Evolutionary conservation across 2,113 vertebrate genomes (phyloP).

Genomic region (Bagarius yarrelli): DNA sequence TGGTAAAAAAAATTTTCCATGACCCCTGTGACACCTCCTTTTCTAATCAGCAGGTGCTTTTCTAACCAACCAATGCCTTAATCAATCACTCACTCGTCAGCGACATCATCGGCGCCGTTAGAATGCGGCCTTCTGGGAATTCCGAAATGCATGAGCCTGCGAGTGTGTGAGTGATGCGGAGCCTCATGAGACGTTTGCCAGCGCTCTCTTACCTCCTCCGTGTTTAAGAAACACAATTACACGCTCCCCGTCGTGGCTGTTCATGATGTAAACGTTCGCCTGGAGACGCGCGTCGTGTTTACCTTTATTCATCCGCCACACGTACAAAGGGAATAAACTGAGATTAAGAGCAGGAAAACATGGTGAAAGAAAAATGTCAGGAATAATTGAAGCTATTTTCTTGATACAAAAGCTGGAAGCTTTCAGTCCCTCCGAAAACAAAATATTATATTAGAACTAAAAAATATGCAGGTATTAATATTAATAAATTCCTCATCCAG

Average conservation of each 20-base stretch:
- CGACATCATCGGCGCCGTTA: not conserved
- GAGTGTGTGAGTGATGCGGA: constrained; percentile 23
- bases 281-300: not conserved
- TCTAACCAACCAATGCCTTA: constrained; percentile 25
- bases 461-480: no score
- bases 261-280: not conserved
- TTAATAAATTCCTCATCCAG: no score
- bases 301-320: not conserved
- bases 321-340: not conserved
- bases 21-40: constrained; percentile 69
- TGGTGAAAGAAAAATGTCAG: not conserved
- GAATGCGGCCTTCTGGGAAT: constrained; percentile 13
- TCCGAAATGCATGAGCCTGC: constrained; percentile 1
- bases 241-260: not conserved
- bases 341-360: not conserved
- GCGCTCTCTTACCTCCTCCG: not conserved
- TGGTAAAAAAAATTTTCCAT: constrained; percentile 53
- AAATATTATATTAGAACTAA: not conserved
- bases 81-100: constrained; percentile 36
- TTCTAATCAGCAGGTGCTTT: constrained; percentile 58
- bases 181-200: not conserved
- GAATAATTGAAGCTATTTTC: not conserved
- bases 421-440: not conserved
- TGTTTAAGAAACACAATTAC: constrained; percentile 18
- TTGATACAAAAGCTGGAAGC: not conserved